Evolutionary conservation across 2,113 vertebrate species (phyloP).

Genomic region (Albula goreensis): DNA sequence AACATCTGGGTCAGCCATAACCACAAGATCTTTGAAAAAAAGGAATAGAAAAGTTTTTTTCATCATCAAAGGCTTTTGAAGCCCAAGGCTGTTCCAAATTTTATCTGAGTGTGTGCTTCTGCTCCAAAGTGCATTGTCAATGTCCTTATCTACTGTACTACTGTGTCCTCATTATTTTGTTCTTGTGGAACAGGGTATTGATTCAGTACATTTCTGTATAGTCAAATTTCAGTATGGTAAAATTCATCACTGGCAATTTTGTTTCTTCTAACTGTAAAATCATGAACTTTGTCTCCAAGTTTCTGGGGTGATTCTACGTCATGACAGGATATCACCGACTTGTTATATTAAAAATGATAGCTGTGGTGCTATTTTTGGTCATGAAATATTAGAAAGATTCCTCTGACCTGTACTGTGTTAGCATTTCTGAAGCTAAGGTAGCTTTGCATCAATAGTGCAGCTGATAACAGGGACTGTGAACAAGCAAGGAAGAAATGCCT

Average conservation of each 20-base stretch:
- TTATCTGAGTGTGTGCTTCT: not conserved
- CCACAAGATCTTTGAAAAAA: not conserved
- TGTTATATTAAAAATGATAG: too few species aligned
- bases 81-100: not conserved
- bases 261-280: too few species aligned
- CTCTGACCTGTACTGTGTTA: not conserved
- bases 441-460: too few species aligned
- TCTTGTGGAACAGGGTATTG: not conserved
- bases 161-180: not conserved
- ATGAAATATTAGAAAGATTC: not conserved
- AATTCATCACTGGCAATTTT: too few species aligned
- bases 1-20: not conserved
- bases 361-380: too few species aligned
- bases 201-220: not conserved
- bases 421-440: not conserved
- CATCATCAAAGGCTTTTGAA: not conserved
- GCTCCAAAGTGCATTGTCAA: not conserved
- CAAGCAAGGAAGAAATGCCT: not conserved
- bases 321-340: too few species aligned
- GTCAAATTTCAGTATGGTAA: too few species aligned
- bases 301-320: too few species aligned
- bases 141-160: not conserved
- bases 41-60: not conserved
- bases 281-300: too few species aligned
- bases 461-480: not conserved